These are phyloP conservation scores for Pelvicachromis taeniatus DNA, from an alignment of 2,113 vertebrate species.

Conservation along the genomic window DNA sequence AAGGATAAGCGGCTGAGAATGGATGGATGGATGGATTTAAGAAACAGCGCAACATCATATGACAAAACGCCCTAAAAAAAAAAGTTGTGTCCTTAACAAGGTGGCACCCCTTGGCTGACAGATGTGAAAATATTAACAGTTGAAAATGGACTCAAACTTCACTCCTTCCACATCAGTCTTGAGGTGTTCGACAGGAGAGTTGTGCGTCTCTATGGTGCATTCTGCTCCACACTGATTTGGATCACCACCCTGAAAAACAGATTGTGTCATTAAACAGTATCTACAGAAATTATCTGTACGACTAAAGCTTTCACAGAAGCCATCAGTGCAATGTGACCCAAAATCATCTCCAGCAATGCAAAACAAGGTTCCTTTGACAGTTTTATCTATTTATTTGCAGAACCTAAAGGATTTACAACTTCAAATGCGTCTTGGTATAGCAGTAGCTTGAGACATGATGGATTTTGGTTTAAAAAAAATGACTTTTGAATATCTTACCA, in stretches of 20 bases:
- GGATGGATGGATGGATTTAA: no score
- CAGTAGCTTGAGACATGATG: not conserved
- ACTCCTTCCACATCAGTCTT: not conserved
- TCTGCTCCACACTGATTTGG: not conserved
- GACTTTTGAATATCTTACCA: no score
- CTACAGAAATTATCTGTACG: not conserved
- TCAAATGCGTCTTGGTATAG: not conserved
- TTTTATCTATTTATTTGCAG: not conserved
- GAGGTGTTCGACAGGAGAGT: not conserved
- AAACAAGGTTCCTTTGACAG: not conserved
- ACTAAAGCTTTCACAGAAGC: not conserved
- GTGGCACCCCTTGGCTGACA: constrained; percentile 21
- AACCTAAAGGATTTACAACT: not conserved
- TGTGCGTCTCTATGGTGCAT: not conserved
- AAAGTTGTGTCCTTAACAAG: constrained; percentile 29
- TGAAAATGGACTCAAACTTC: not conserved
- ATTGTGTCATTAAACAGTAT: not conserved
- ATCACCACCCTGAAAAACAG: not conserved
- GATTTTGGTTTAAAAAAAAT: not conserved
- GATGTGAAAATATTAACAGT: not conserved
- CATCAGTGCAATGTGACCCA: not conserved
- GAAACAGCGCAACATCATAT: constrained; percentile 29
- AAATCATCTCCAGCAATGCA: not conserved
- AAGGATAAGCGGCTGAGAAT: no score
- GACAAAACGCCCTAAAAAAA: constrained; percentile 21